phyloP scores from a whole-genome alignment of 2,888 invertebrate genomes.

The Drosophila paranaensis region DNA sequence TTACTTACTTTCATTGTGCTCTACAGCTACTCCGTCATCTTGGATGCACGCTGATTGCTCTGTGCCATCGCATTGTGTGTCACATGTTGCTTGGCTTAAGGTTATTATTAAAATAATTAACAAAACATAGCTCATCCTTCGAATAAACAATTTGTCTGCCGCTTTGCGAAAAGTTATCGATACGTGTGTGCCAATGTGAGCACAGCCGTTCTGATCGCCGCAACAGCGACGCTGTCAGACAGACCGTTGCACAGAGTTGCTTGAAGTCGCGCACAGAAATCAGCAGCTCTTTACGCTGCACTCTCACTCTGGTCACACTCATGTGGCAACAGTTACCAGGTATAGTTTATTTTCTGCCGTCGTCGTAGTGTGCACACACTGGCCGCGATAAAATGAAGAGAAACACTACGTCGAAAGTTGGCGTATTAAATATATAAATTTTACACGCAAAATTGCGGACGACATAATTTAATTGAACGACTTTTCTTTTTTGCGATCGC shows the following conservation, averaged over 20 bases:
- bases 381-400: slow-evolving; percentile 50
- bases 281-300: fast-evolving
- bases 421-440: slow-evolving; percentile 50
- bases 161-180: slow-evolving; percentile 30
- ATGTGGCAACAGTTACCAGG: slow-evolving; percentile 35
- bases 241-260: slow-evolving; percentile 14
- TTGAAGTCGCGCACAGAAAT: not conserved
- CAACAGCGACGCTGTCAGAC: slow-evolving; percentile 5
- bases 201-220: not conserved
- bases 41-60: not conserved
- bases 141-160: slow-evolving; percentile 39
- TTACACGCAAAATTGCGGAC: slow-evolving; percentile 60
- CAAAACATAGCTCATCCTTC: slow-evolving; percentile 49
- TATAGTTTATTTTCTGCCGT: slow-evolving; percentile 16
- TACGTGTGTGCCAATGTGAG: not conserved
- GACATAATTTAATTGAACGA: slow-evolving; percentile 50
- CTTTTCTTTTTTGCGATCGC: slow-evolving; percentile 44
- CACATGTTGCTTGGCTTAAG: slow-evolving; percentile 11
- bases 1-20: slow-evolving; percentile 39
- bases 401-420: slow-evolving; percentile 74
- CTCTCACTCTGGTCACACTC: slow-evolving; percentile 32
- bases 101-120: slow-evolving; percentile 36
- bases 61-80: slow-evolving; percentile 26
- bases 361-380: slow-evolving; percentile 50
- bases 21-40: not conserved